phyloP scores from a whole-genome alignment of 2,113 vertebrate species.

The Sinocyclocheilus rhinocerous region DNA sequence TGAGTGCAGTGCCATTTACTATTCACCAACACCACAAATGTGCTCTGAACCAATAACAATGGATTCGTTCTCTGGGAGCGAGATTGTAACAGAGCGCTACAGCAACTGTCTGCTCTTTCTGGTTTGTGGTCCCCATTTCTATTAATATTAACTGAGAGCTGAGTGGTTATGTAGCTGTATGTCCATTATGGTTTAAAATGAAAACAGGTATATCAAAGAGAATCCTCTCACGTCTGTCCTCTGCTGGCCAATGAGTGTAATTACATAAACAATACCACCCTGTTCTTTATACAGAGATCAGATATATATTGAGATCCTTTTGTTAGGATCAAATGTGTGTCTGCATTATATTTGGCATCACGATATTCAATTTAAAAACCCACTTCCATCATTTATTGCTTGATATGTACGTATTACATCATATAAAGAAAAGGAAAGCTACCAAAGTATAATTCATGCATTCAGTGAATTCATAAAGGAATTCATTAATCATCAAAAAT shows the following conservation, averaged over 20 bases:
- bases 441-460: neutral
- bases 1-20: neutral
- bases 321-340: neutral
- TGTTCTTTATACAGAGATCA: neutral
- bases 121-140: neutral
- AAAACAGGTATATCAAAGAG: slow-evolving; percentile 1
- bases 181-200: slow-evolving; percentile 7
- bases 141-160: neutral
- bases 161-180: slow-evolving; percentile 17
- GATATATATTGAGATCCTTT: neutral
- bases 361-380: neutral
- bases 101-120: slow-evolving; percentile 11
- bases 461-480: neutral
- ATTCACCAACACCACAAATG: slow-evolving; percentile 22
- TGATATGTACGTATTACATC: neutral
- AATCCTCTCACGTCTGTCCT: slow-evolving; percentile 38
- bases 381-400: neutral
- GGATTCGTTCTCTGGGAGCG: neutral
- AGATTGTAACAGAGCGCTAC: neutral
- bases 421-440: neutral
- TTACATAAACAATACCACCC: slow-evolving; percentile 42
- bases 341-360: neutral
- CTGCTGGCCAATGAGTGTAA: slow-evolving; percentile 41
- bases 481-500: neutral
- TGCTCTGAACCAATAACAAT: slow-evolving; percentile 16